Conservation (phyloP, 2,113 vertebrate species). For the Anhinga anhinga region DNA sequence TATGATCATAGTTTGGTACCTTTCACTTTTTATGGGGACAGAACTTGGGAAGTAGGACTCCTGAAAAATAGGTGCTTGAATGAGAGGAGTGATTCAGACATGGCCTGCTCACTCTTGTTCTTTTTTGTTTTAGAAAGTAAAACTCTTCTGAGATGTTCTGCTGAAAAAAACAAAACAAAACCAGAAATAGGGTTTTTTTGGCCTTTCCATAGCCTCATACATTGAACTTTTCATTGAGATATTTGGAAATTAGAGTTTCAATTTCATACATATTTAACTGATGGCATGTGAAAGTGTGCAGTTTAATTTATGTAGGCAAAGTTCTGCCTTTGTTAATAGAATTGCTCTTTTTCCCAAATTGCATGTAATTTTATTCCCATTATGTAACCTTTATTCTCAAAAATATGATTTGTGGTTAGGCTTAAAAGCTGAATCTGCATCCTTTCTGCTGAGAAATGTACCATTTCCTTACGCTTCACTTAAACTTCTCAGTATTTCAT, state of each 20-base stretch:
- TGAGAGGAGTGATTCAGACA: neutral
- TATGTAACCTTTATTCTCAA: neutral
- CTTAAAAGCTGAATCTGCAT: constrained; percentile 5
- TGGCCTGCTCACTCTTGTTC: neutral
- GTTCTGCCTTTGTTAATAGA: neutral
- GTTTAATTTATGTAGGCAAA: neutral
- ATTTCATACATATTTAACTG: neutral
- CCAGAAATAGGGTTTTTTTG: neutral
- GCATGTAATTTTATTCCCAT: neutral
- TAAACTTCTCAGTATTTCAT: neutral
- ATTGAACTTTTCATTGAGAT: neutral
- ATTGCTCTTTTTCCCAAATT: neutral
- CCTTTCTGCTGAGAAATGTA: neutral
- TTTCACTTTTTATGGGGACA: neutral
- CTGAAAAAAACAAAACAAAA: neutral
- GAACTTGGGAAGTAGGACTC: neutral
- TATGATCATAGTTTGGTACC: neutral
- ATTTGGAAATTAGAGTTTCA: neutral
- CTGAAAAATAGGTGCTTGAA: neutral
- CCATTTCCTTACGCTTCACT: neutral
- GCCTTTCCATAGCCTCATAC: neutral
- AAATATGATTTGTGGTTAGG: neutral
- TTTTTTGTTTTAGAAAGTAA: neutral
- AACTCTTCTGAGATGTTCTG: neutral
- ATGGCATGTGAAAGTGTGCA: neutral